A percentile compares a stretch with the other conserved stretches of the same genome.
Conservation (phyloP, 2,888 invertebrate genomes). For the Aphodius granarius region DNA sequence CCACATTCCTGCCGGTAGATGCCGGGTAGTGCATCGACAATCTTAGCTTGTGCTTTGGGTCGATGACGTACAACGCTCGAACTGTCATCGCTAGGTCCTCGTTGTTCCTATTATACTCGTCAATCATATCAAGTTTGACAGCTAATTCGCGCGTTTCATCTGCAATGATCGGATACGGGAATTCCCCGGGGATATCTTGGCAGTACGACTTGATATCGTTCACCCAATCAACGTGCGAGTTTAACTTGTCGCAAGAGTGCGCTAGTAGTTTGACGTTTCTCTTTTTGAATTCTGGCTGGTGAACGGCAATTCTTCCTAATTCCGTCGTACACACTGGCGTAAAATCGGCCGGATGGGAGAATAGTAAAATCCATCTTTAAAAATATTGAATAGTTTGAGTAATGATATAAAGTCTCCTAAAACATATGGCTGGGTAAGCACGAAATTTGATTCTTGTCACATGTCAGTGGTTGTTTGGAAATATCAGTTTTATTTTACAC, state of each 20-base stretch:
- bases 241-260: constrained; percentile 75
- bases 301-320: constrained; percentile 73
- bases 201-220: constrained; percentile 71
- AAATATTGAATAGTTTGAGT: background rate
- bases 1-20: constrained; percentile 83
- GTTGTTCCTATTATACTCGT: constrained; percentile 69
- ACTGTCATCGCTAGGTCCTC: constrained; percentile 70
- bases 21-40: constrained; percentile 83
- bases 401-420: no score
- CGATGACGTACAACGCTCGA: constrained; percentile 77
- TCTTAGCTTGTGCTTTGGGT: constrained; percentile 77
- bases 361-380: constrained; percentile 80
- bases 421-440: no score
- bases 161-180: constrained; percentile 82
- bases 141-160: constrained; percentile 74
- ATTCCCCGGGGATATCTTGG: constrained; percentile 68
- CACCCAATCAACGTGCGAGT: constrained; percentile 77
- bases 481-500: no score
- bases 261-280: constrained; percentile 76
- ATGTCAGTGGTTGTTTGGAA: no score
- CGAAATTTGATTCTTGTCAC: no score
- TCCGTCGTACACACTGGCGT: constrained; percentile 92
- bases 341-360: constrained; percentile 87
- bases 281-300: constrained; percentile 68
- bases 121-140: constrained; percentile 76